phyloP scores from a whole-genome alignment of 1,140 invertebrate species.

The Campoletis sonorensis region DNA sequence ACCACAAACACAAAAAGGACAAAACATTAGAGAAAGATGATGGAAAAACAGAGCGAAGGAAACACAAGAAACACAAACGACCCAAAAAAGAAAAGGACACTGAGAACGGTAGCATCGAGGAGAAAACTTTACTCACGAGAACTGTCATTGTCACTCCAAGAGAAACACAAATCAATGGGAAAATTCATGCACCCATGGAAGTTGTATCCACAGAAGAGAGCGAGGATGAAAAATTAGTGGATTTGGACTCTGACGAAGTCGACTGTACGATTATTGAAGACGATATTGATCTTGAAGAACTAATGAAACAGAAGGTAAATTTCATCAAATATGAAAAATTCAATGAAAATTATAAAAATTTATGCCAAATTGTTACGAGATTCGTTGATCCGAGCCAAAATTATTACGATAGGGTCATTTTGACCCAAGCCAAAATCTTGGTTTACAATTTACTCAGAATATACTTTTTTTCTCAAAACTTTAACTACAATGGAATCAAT shows the following conservation, averaged over 20 bases:
- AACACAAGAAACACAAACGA: slow-evolving; percentile 76
- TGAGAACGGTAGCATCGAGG: slow-evolving; percentile 71
- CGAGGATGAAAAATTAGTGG: slow-evolving; percentile 81
- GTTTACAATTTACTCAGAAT: too few species aligned
- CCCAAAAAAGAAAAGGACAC: slow-evolving; percentile 70
- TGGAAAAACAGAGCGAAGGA: slow-evolving; percentile 70
- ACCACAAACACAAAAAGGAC: slow-evolving; percentile 78
- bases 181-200: slow-evolving; percentile 74
- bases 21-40: slow-evolving; percentile 71
- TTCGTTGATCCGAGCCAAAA: too few species aligned
- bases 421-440: too few species aligned
- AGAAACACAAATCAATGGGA: slow-evolving; percentile 69
- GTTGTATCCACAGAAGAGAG: slow-evolving; percentile 84
- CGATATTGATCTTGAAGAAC: slow-evolving; percentile 90
- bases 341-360: too few species aligned
- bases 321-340: too few species aligned
- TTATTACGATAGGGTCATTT: too few species aligned
- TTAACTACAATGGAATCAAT: too few species aligned
- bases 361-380: too few species aligned
- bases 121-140: slow-evolving; percentile 54
- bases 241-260: slow-evolving; percentile 84
- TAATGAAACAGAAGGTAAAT: slow-evolving; percentile 90
- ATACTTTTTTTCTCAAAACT: too few species aligned
- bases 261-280: slow-evolving; percentile 88
- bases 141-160: slow-evolving; percentile 54